Evolutionary conservation across 1,140 invertebrate species (phyloP).

Genomic region (Lasaia peninsularis): DNA sequence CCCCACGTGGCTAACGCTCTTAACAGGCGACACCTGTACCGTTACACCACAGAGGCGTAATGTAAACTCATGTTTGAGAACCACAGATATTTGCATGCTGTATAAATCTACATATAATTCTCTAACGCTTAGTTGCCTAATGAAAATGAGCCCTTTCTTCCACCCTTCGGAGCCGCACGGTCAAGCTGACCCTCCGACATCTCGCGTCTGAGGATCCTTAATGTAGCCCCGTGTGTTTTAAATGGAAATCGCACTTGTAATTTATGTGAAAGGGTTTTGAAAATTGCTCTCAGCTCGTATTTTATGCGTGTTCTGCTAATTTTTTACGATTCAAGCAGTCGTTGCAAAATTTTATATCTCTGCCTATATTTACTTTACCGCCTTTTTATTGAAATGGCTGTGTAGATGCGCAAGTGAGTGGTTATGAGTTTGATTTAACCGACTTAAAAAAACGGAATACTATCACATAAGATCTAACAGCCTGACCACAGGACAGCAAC

Average conservation of each 20-base stretch:
- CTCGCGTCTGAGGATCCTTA: constrained; percentile 45
- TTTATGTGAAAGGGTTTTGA: constrained; percentile 28
- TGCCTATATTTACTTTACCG: no score
- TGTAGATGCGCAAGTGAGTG: no score
- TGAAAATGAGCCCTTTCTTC: constrained; percentile 72
- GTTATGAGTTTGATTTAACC: no score
- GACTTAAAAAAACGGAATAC: no score
- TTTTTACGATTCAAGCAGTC: constrained; percentile 30
- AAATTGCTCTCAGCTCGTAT: constrained; percentile 30
- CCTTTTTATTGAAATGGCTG: no score
- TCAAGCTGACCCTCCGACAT: constrained; percentile 55
- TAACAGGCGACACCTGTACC: no score
- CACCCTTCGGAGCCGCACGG: constrained; percentile 28
- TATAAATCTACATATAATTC: constrained; percentile 57
- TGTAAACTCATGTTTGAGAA: no score
- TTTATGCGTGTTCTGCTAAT: constrained; percentile 47
- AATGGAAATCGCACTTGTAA: constrained; percentile 67
- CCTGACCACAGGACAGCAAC: no score
- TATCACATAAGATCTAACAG: no score
- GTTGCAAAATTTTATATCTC: not conserved
- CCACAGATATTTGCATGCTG: constrained; percentile 30
- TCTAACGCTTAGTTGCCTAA: constrained; percentile 60
- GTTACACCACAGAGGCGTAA: no score
- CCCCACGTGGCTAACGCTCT: no score
- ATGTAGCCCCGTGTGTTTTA: constrained; percentile 51